A percentile compares a stretch with the other conserved stretches of the same genome.
Conservation (phyloP, 2,888 invertebrate species). For the Apodemia mormo region DNA sequence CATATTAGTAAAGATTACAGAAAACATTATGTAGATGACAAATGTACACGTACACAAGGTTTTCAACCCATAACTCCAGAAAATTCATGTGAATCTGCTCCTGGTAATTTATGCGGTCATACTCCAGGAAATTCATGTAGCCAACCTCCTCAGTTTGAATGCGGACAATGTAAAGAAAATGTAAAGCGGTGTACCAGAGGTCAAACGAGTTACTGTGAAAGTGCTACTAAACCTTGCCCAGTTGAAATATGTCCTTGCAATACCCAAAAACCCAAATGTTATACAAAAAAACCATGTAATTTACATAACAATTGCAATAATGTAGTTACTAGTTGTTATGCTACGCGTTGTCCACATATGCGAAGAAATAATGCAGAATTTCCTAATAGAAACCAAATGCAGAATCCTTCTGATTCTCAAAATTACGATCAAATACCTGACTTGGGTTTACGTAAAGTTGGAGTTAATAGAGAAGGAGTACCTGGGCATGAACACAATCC, state of each 20-base stretch:
- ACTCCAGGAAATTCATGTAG: background rate
- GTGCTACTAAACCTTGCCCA: slow-evolving; percentile 25
- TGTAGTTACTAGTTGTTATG: slow-evolving; percentile 35
- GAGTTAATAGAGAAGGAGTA: background rate
- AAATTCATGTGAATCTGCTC: background rate
- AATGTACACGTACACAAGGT: slow-evolving; percentile 50
- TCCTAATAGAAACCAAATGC: slow-evolving; percentile 38
- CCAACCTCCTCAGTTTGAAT: background rate
- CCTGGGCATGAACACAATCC: background rate
- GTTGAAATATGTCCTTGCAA: slow-evolving; percentile 47
- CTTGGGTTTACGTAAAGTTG: slow-evolving; percentile 1
- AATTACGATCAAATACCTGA: slow-evolving; percentile 25
- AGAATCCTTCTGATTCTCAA: slow-evolving; percentile 29
- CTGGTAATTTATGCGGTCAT: background rate
- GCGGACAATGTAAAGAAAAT: slow-evolving; percentile 31
- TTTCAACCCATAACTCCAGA: background rate
- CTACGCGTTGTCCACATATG: slow-evolving; percentile 35
- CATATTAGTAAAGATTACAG: slow-evolving; percentile 41
- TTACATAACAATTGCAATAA: slow-evolving; percentile 44
- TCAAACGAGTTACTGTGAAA: slow-evolving; percentile 36
- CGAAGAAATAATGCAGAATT: slow-evolving; percentile 32
- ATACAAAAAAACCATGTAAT: slow-evolving; percentile 33
- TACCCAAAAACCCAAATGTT: slow-evolving; percentile 40
- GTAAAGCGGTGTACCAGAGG: slow-evolving; percentile 47
- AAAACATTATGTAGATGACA: slow-evolving; percentile 41